phyloP scores from a whole-genome alignment of 23 tunicate genomes.

The Ascidia mentula region DNA sequence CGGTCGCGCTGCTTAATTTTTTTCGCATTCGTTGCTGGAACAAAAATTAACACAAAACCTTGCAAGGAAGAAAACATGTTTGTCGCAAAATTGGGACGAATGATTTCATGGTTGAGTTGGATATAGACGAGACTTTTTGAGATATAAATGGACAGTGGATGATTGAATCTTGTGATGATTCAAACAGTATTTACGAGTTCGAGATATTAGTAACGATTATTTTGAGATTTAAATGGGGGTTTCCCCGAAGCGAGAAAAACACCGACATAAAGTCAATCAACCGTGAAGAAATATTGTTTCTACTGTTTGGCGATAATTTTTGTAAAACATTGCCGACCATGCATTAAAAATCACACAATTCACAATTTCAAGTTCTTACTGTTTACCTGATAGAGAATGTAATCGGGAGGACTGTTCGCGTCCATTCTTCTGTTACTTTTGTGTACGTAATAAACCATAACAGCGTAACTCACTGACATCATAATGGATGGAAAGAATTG shows the following conservation, averaged over 20 bases:
- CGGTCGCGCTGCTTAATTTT: background rate
- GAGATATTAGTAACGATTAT: background rate
- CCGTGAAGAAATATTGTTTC: no score
- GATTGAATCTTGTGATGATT: background rate
- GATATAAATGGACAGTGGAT: no score
- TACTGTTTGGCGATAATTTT: no score
- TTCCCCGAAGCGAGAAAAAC: no score
- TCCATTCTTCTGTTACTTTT: constrained; percentile 38
- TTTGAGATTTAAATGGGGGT: background rate
- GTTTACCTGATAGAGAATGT: constrained; percentile 14
- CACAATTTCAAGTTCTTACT: no score
- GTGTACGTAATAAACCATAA: constrained; percentile 45
- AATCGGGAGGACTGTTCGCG: background rate
- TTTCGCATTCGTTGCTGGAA: background rate
- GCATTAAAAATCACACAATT: no score
- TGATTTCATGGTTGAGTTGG: no score
- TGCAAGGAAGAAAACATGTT: no score
- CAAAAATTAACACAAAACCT: background rate
- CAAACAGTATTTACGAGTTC: background rate
- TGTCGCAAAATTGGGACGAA: no score
- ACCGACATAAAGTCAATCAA: no score
- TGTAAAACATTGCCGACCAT: no score
- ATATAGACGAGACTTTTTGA: no score
- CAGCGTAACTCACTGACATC: constrained; percentile 65
- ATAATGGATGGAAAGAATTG: constrained; percentile 82